Percentiles rank a stretch among this genome's conserved stretches.
These are phyloP conservation scores for Anastatus disparis DNA, from an alignment of 1,140 invertebrate species.

Conservation along the genomic window DNA sequence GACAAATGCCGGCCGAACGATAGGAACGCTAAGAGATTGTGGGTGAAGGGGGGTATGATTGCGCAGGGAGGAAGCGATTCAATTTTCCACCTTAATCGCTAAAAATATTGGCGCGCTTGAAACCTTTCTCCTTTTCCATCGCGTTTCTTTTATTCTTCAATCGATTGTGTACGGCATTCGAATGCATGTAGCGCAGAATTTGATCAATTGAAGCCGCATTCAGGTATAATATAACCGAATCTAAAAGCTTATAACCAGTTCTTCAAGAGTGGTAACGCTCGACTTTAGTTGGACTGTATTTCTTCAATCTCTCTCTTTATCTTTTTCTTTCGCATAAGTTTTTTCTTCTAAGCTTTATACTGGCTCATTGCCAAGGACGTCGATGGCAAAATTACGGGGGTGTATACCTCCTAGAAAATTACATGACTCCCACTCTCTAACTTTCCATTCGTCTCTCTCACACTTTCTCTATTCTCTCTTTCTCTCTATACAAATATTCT, in stretches of 20 bases:
- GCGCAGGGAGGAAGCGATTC: slow-evolving; percentile 43
- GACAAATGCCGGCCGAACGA: neutral
- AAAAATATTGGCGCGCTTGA: slow-evolving; percentile 54
- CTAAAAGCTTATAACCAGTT: neutral
- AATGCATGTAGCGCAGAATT: slow-evolving; percentile 12
- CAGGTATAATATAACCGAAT: neutral
- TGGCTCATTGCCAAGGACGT: slow-evolving; percentile 54
- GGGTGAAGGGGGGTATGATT: too few species aligned
- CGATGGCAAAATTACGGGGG: slow-evolving; percentile 53
- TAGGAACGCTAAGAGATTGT: neutral
- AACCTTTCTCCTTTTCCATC: neutral
- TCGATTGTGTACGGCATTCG: slow-evolving; percentile 26
- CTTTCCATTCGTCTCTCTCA: too few species aligned
- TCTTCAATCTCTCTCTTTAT: too few species aligned
- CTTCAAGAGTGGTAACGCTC: too few species aligned
- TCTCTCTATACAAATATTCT: too few species aligned
- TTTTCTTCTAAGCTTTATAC: too few species aligned
- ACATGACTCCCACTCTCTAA: too few species aligned
- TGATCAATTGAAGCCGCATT: slow-evolving; percentile 30
- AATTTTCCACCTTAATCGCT: slow-evolving; percentile 59
- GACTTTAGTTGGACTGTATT: too few species aligned
- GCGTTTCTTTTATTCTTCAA: slow-evolving; percentile 7
- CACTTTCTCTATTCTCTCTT: too few species aligned
- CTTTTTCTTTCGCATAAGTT: too few species aligned
- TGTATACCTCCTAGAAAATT: slow-evolving; percentile 43